Evolutionary conservation across 2,113 vertebrate genomes (phyloP).

Genomic region (Myotis lucifugus): DNA sequence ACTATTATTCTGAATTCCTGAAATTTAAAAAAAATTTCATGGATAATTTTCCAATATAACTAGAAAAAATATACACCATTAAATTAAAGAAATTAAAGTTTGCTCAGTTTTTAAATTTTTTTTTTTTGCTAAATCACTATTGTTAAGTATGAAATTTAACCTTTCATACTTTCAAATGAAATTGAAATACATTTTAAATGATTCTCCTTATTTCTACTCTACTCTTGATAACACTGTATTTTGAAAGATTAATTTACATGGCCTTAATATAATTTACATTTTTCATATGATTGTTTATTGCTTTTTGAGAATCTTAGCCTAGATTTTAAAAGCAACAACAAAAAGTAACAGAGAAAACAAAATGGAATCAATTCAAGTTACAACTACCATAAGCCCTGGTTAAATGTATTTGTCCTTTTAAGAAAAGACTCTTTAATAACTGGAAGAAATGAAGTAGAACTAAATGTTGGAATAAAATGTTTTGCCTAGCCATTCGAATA

Average conservation of each 20-base stretch:
- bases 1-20: not conserved
- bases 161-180: constrained; percentile 14
- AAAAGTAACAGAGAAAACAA: constrained; percentile 32
- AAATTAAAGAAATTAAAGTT: constrained; percentile 22
- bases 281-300: not conserved
- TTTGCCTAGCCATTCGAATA: not conserved
- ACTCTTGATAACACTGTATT: not conserved
- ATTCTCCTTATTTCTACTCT: not conserved
- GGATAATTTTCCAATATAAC: not conserved
- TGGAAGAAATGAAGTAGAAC: not conserved
- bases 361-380: constrained; percentile 12
- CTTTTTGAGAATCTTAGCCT: not conserved
- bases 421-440: not conserved
- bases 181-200: not conserved
- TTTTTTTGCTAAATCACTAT: not conserved
- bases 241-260: constrained; percentile 16
- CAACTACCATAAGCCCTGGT: not conserved
- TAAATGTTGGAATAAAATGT: constrained; percentile 24
- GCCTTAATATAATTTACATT: constrained; percentile 7
- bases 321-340: not conserved
- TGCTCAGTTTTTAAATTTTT: not conserved
- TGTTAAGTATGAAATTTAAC: not conserved
- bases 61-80: not conserved
- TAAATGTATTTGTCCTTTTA: not conserved
- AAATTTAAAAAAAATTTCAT: not conserved